Percentiles rank a stretch among this genome's conserved stretches.
Conservation (phyloP, 2,113 vertebrate species). For the Hypocryptadius cinnamomeus region DNA sequence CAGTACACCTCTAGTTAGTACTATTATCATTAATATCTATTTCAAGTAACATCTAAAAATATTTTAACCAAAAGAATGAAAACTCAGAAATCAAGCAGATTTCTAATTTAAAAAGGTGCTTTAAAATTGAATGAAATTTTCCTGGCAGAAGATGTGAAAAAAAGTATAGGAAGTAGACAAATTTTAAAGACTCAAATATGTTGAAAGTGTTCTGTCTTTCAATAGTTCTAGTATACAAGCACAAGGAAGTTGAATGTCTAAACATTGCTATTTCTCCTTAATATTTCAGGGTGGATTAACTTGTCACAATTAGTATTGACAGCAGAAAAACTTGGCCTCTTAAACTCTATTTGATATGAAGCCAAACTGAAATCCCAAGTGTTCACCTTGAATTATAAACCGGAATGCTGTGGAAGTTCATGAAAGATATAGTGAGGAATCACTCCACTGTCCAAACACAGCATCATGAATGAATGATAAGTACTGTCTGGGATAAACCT, state of each 20-base stretch:
- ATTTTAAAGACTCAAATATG: neutral
- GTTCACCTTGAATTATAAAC: neutral
- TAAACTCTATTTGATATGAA: neutral
- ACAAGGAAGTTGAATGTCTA: neutral
- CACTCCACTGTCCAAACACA: neutral
- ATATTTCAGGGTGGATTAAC: neutral
- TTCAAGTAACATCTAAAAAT: neutral
- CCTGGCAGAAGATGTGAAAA: neutral
- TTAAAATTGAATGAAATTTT: neutral
- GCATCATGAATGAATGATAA: neutral
- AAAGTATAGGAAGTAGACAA: neutral
- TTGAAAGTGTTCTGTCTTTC: neutral
- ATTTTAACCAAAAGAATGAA: neutral
- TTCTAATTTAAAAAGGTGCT: neutral
- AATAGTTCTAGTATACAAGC: neutral
- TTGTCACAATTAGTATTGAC: neutral
- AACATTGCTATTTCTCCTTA: neutral
- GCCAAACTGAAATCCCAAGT: neutral
- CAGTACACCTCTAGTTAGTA: neutral
- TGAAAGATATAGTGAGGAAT: neutral
- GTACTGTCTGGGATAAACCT: neutral
- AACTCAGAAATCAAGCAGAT: neutral
- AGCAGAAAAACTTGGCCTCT: neutral
- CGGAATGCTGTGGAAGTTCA: neutral
- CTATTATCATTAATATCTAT: neutral